Evolutionary conservation across 2,797 vertebrate species (phyloP).

Genomic region (Bovichtus variegatus): DNA sequence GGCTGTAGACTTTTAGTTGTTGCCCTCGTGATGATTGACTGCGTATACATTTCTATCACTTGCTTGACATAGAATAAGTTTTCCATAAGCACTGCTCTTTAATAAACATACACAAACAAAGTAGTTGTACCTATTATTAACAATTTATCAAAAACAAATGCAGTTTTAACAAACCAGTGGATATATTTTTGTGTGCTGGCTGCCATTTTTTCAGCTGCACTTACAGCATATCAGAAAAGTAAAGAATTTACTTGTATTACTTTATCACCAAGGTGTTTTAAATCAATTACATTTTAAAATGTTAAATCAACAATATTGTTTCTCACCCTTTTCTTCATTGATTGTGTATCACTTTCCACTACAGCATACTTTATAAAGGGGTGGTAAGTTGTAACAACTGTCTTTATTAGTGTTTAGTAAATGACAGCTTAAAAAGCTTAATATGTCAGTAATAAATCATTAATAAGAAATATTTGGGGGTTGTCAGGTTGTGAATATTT

Average conservation of each 20-base stretch:
- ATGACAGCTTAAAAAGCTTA: not conserved
- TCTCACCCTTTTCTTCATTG: not conserved
- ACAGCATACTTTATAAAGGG: not conserved
- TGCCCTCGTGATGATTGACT: not conserved
- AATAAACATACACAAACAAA: not conserved
- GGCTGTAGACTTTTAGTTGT: not conserved
- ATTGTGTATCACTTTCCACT: not conserved
- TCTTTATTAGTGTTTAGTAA: not conserved
- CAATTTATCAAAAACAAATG: not conserved
- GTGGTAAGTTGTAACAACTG: not conserved
- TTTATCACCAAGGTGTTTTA: not conserved
- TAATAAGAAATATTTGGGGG: not conserved
- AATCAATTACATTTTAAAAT: not conserved
- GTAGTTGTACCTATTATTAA: not conserved
- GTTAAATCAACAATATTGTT: not conserved
- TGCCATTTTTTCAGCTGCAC: not conserved
- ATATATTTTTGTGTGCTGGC: not conserved
- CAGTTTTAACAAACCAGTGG: not conserved
- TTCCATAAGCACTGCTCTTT: not conserved
- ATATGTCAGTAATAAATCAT: not conserved
- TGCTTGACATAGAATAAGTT: not conserved
- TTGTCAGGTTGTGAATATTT: not conserved
- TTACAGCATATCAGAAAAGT: not conserved
- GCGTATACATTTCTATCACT: not conserved
- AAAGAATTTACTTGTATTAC: not conserved